phyloP scores from a whole-genome alignment of 2,797 vertebrate genomes.

The Simalia tracyae region DNA sequence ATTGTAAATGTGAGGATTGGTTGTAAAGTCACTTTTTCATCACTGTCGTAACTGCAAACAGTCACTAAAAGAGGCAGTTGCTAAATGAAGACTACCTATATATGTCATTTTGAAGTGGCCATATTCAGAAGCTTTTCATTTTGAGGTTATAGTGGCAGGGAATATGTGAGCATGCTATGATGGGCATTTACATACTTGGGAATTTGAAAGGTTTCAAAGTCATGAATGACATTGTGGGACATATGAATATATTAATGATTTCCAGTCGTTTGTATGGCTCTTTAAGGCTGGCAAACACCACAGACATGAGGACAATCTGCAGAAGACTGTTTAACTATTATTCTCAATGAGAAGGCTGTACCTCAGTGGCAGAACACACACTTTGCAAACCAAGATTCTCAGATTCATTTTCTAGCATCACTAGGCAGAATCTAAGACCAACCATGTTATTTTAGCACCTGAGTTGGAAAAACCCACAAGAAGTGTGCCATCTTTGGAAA shows the following conservation, averaged over 20 bases:
- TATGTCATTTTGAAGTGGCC: slow-evolving; percentile 54
- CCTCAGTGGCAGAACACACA: not conserved
- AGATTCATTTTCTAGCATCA: not conserved
- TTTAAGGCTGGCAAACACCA: slow-evolving; percentile 21
- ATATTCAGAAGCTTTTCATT: slow-evolving; percentile 56
- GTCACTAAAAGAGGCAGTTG: not conserved
- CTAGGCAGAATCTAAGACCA: not conserved
- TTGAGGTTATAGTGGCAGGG: slow-evolving; percentile 42
- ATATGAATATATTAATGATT: slow-evolving; percentile 59
- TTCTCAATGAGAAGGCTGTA: not conserved
- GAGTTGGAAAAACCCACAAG: not conserved
- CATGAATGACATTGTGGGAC: slow-evolving; percentile 34
- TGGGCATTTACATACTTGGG: slow-evolving; percentile 48
- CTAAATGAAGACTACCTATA: not conserved
- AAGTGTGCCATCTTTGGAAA: not conserved
- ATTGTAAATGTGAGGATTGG: not conserved
- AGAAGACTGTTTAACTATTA: slow-evolving; percentile 16
- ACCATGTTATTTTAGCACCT: not conserved
- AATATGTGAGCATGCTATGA: slow-evolving; percentile 54
- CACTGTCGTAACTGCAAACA: not conserved
- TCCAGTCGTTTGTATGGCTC: slow-evolving; percentile 54
- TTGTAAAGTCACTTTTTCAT: not conserved
- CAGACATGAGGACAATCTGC: slow-evolving; percentile 15
- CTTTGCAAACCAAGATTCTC: not conserved
- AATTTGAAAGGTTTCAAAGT: slow-evolving; percentile 57